Evolutionary conservation across 2,113 vertebrate species (phyloP), one percentile per base, ranked within the genome.

Genomic region (Caloenas nicobarica): DNA sequence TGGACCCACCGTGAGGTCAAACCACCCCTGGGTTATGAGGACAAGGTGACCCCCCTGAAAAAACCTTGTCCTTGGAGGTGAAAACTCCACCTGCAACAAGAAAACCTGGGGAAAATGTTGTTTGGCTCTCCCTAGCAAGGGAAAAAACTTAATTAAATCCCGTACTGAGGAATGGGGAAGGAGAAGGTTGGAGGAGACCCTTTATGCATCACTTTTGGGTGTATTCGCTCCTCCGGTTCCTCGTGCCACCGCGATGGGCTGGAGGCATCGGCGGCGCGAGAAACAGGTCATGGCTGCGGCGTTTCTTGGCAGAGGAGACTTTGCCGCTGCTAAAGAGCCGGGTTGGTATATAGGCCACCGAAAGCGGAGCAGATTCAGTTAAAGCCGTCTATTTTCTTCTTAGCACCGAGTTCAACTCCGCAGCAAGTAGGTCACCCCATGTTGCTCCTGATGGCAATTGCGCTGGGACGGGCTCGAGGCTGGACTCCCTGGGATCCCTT

Each of bases 321-420:
- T 46, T 16, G 56, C 29, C 6, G 31, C 71, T 28, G 78, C 71
- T 48, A 5, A 50, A 61, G 71, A 69, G 71, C 40, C 66, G 22
- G 34, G 57, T 7, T 44, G 77, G 34, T 54, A 83, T 82, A 74
- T 51, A 91, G 89, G 82, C 53, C 82, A 71, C 73, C 0, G 53
- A 25, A 61, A 95, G 92, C 4, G 6, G 89, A 92, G 94, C 40
- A 53, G 86, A 87, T 87, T 84, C 38, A 42, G 70, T 22, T 78
- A 61, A 90, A 90, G 61, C 50, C 23, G 3, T 46, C 78, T 64
- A 77, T 77, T 91, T 81, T 77, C 91, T 68, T 77, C 81, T 89
- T 58, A 71, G 51, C 51, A 28, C 31, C 0, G 12, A 54, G 29
- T 29, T 40, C 10, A 77, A 56, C 51, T 56, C 88, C 2, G 0